phyloP scores from a whole-genome alignment of 2,888 invertebrate species.

The Stenichneumon culpator region DNA sequence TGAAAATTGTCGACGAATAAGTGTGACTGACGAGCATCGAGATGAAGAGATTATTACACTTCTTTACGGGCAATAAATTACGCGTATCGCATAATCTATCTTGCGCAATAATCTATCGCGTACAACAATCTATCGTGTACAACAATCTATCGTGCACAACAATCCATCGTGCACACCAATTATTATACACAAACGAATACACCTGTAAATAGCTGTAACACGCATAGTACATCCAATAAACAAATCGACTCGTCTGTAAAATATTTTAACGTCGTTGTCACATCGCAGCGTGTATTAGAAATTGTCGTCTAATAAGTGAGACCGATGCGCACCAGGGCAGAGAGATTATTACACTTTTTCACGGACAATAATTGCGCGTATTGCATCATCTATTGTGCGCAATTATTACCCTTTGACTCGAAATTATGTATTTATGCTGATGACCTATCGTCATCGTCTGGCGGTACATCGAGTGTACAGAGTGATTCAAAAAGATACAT shows the following conservation, averaged over 20 bases:
- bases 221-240: slow-evolving; percentile 13
- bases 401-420: slow-evolving; percentile 34
- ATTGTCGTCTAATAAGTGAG: not conserved
- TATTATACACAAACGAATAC: not conserved
- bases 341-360: not conserved
- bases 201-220: slow-evolving; percentile 44
- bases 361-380: not conserved
- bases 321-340: not conserved
- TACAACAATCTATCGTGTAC: slow-evolving; percentile 19
- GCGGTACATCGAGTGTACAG: not conserved
- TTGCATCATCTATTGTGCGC: slow-evolving; percentile 38
- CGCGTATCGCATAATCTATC: slow-evolving; percentile 13
- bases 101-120: not conserved
- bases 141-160: not conserved
- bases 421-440: slow-evolving; percentile 27
- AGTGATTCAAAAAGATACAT: not conserved
- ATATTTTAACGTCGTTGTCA: slow-evolving; percentile 20
- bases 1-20: not conserved
- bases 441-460: slow-evolving; percentile 5
- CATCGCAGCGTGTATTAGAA: not conserved
- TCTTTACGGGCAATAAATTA: not conserved
- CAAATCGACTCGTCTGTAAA: not conserved
- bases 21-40: not conserved
- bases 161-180: no score
- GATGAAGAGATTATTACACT: not conserved